These are phyloP conservation scores for Lota lota DNA, from an alignment of 2,113 vertebrate genomes.

Conservation along the genomic window DNA sequence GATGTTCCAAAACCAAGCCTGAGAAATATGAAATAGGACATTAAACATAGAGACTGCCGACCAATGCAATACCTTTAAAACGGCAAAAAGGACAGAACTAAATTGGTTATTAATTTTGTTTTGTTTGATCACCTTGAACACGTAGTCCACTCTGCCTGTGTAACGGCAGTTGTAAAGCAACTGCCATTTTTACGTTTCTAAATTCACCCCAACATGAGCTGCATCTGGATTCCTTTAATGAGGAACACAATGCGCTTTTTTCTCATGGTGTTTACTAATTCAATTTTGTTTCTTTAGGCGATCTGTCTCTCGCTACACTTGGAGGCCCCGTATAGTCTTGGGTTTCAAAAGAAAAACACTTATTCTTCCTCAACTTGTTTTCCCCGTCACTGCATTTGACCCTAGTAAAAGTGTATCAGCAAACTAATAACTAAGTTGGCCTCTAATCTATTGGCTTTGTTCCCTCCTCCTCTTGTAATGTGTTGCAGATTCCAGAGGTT, in stretches of 20 bases:
- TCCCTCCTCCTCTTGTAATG: conserved; percentile 63
- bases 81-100: too few relatives aligned
- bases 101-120: too few relatives aligned
- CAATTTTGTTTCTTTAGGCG: neutral
- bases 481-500: conserved; percentile 81
- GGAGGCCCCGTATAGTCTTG: conserved; percentile 22
- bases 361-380: conserved; percentile 50
- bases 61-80: too few relatives aligned
- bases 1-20: too few relatives aligned
- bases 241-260: neutral
- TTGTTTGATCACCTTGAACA: too few relatives aligned
- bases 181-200: too few relatives aligned
- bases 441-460: conserved; percentile 66
- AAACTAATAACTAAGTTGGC: conserved; percentile 63
- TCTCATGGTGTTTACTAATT: neutral
- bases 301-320: conserved; percentile 12
- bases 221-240: too few relatives aligned
- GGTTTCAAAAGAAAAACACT: conserved; percentile 24
- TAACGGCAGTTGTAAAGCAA: too few relatives aligned
- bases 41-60: too few relatives aligned
- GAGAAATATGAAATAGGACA: too few relatives aligned
- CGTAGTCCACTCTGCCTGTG: too few relatives aligned
- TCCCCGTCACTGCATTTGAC: conserved; percentile 62
- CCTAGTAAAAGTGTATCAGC: conserved; percentile 71
- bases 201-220: too few relatives aligned